A percentile compares a stretch with the other conserved stretches of the same genome.
Conservation (phyloP, 2,797 vertebrate species). For the Micromesistius poutassou region DNA sequence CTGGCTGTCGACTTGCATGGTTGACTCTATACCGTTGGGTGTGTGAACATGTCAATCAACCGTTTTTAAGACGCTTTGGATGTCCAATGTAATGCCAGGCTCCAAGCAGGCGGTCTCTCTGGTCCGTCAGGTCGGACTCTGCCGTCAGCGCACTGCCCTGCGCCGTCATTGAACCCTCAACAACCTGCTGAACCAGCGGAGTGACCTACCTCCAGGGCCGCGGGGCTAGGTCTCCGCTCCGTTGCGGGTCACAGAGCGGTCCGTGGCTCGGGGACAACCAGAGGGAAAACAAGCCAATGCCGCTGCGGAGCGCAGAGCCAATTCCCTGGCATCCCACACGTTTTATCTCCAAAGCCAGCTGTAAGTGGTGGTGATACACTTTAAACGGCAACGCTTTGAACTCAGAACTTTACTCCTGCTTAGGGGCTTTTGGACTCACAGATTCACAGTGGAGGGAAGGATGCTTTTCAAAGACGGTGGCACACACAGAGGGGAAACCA, state of each 20-base stretch:
- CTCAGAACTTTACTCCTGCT: slow-evolving; percentile 44
- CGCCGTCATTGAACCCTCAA: background rate
- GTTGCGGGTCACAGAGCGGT: slow-evolving; percentile 42
- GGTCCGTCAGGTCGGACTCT: background rate
- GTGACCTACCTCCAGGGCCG: background rate
- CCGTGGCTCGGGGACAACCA: slow-evolving; percentile 36
- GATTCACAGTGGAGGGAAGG: slow-evolving; percentile 23
- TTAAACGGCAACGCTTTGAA: slow-evolving; percentile 57
- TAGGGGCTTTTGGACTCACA: slow-evolving; percentile 37
- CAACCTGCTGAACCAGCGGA: background rate
- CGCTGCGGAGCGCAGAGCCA: slow-evolving; percentile 47
- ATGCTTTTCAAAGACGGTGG: slow-evolving; percentile 38
- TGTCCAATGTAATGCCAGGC: background rate
- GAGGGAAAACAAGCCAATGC: slow-evolving; percentile 40
- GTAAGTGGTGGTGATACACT: slow-evolving; percentile 54
- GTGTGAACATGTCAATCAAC: too few species aligned
- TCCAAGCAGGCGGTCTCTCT: background rate
- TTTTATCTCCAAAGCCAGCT: slow-evolving; percentile 61
- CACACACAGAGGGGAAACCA: slow-evolving; percentile 17
- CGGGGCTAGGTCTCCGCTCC: background rate
- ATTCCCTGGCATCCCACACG: slow-evolving; percentile 50
- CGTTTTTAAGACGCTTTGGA: too few species aligned
- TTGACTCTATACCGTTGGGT: too few species aligned
- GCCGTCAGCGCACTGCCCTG: background rate
- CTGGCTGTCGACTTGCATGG: too few species aligned